Base-by-base conservation (phyloP, 2,113 vertebrate genomes). In the human region DNA sequence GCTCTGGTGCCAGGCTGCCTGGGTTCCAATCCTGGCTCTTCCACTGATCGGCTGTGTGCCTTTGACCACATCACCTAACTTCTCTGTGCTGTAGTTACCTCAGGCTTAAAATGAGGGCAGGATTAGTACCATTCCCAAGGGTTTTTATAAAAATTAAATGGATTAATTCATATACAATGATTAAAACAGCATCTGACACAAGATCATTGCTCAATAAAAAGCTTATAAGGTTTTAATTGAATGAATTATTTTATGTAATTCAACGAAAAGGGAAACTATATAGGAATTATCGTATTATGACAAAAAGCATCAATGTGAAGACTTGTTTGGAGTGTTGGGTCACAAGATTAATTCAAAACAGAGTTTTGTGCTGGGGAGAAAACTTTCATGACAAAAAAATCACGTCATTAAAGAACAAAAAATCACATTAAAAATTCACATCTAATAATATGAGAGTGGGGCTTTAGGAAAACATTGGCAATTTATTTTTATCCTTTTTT, bases 401-500 rank as follows among this genome's bases (percentile, higher is more conserved):
- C 5, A 64, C 27, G 2, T 64, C 61, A 32, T 64, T 30, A 64
- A 64, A 64, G 30, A 64, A 32, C 32, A 3, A 64, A 64, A 32
- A 64, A 32, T 64, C 61, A 32, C 61, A 64, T 64, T 64, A 2
- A 64, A 30, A 76, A 80, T 40, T 48, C 55, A 11, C 11, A 70
- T 78, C 66, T 57, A 18, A 79, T 50, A 92, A 81, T 22, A 52
- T 52, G 76, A 11, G 30, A n/a, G 17, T 79, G 32, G 30, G 27
- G 76, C 52, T 91, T 78, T 93, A 93, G 83, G 75, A 82, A 93
- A 85, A 64, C 32, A 18, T 27, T 48, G 50, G 35, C 45, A 40
- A n/a, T 70, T 90, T 83, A 76, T 9, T 90, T 90, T 93, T 61
- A 55, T 68, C 50, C n/a, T 79, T 94, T 59, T 70, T 93, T 55